phyloP scores from a whole-genome alignment of 2,797 vertebrate species.

The Glossophaga mutica region DNA sequence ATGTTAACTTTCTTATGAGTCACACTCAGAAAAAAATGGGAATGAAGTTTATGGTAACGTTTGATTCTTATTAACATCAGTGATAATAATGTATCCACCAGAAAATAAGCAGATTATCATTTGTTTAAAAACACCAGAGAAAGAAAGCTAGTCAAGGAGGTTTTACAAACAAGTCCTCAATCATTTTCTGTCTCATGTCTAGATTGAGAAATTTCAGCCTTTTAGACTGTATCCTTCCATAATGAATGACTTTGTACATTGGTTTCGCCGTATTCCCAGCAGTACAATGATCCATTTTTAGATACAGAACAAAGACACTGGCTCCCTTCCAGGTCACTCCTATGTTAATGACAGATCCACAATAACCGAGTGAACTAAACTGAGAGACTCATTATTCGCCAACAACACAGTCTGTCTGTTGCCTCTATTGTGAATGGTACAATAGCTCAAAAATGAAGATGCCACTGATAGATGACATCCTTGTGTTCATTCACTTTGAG shows the following conservation, averaged over 20 bases:
- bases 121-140: background rate
- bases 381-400: constrained; percentile 30
- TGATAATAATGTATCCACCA: background rate
- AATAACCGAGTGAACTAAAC: constrained; percentile 45
- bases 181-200: constrained; percentile 8
- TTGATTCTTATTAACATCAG: background rate
- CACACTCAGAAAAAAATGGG: background rate
- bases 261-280: constrained; percentile 23
- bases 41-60: background rate
- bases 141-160: constrained; percentile 1
- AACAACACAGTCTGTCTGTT: background rate
- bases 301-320: constrained; percentile 15
- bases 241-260: constrained; percentile 34
- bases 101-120: background rate
- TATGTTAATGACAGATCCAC: constrained; percentile 40
- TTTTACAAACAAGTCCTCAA: background rate
- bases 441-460: constrained; percentile 29
- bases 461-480: constrained; percentile 16
- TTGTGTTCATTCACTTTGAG: background rate
- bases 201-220: constrained; percentile 33
- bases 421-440: background rate
- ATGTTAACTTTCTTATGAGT: background rate
- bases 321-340: constrained; percentile 43
- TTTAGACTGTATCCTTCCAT: background rate
- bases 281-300: constrained; percentile 42